These are phyloP conservation scores for Macroteleia sp. DNA, from an alignment of 2,888 invertebrate genomes.

Conservation along the genomic window DNA sequence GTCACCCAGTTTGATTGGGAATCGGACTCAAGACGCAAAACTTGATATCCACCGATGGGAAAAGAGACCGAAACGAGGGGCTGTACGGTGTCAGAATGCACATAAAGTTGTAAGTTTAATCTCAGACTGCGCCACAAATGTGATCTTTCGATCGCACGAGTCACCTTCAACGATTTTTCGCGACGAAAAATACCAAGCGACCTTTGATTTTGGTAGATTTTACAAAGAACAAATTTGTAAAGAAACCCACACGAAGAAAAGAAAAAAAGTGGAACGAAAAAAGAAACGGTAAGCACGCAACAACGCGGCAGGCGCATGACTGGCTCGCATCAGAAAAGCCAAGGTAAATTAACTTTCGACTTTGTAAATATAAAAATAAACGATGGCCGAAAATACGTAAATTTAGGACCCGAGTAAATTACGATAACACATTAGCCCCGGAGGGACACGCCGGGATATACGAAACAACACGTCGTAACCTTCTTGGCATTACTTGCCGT, in stretches of 20 bases:
- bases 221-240: not conserved
- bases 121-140: conserved; percentile 60
- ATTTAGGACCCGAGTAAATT: conserved; percentile 65
- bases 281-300: conserved; percentile 36
- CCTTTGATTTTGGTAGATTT: conserved; percentile 7
- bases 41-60: conserved; percentile 73
- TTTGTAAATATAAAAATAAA: conserved; percentile 62
- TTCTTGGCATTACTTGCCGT: conserved; percentile 55
- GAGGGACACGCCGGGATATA: conserved; percentile 59
- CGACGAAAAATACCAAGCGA: conserved; percentile 8
- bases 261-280: conserved; percentile 6
- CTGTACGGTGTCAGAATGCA: conserved; percentile 72
- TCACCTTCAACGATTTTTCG: conserved; percentile 5
- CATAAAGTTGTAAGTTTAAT: conserved; percentile 77
- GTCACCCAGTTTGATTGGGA: conserved; percentile 74
- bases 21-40: conserved; percentile 74
- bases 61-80: conserved; percentile 61
- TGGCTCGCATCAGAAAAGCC: conserved; percentile 58
- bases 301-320: conserved; percentile 18
- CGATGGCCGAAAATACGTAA: conserved; percentile 50
- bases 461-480: conserved; percentile 61
- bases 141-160: not conserved
- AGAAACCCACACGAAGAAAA: conserved; percentile 15
- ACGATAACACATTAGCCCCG: conserved; percentile 66
- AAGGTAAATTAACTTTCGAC: conserved; percentile 61